Base-by-base conservation (phyloP, 1,140 invertebrate species). In the Laupala kohalensis region DNA sequence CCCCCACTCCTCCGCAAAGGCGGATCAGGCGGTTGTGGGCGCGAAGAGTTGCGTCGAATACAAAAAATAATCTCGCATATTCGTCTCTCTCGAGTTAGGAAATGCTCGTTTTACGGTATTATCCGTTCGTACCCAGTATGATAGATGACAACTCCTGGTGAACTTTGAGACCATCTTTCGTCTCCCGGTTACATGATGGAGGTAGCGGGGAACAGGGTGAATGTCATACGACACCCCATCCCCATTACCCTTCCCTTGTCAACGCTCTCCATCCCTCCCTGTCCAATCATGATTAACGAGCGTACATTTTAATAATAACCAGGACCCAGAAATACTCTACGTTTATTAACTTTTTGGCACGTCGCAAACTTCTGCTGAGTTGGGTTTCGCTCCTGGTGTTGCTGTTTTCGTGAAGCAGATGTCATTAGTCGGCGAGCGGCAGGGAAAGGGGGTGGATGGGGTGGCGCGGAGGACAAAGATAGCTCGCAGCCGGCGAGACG, bases 321-420 rank as follows among this genome's bases (percentile, higher is more conserved):
- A 25, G 65, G 23, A 26, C 64, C 64, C 64, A 24, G 64, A 24
- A 25, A 67, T 28, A 67, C 26, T 28, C 25, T 27, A 67, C 26
- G 67, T 68, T 68, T 68, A 68, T 68, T 30, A 68, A 30, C 27
- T 68, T 68, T 29, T 68, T 30, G 67, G 67, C 67, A 30, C 67
- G 23, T 68, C 37, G 37, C 37, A 53, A 53, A 53, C 37, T 53
- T 53, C 37, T 53, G 37, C 37, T 53, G 37, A 53, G 37, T 53
- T 53, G 37, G 37, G 4, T 1, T 1, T 53, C 37, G 37, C 37
- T 53, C 37, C 37, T 53, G 37, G 37, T 53, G 37, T 53, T 53
- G 37, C 37, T 53, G 37, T 53, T 53, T 53, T 53, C 37, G 37
- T 53, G 37, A 53, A 53, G 37, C 37, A 53, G 37, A 53, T 53